These are phyloP conservation scores for Celastrina argiolus DNA, from an alignment of 2,888 invertebrate species.

Conservation along the genomic window DNA sequence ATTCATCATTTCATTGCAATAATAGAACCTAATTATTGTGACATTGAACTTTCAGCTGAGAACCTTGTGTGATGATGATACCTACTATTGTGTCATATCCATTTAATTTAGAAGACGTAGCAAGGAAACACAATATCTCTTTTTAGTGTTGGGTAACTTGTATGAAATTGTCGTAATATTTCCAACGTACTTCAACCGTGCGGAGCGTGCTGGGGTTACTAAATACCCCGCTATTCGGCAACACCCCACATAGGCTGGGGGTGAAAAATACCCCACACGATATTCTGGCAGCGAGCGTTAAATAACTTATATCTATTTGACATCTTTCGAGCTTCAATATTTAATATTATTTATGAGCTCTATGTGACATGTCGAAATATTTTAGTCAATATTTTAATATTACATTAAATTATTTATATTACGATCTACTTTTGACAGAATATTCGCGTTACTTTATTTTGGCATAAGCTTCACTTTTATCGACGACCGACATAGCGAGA, in stretches of 20 bases:
- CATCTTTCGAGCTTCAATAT: neutral
- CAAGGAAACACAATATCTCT: neutral
- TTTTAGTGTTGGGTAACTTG: neutral
- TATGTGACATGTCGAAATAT: neutral
- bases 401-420: neutral
- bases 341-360: neutral
- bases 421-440: neutral
- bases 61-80: too few species aligned
- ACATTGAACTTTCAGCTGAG: too few species aligned
- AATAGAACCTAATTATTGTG: too few species aligned
- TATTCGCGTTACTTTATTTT: neutral
- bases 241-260: too few species aligned
- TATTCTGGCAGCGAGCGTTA: neutral
- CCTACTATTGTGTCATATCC: too few species aligned
- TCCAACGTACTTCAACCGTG: neutral
- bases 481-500: too few species aligned
- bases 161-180: neutral
- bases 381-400: neutral
- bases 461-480: neutral
- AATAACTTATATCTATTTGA: neutral
- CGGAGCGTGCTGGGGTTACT: neutral
- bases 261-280: neutral
- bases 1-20: too few species aligned
- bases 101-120: neutral
- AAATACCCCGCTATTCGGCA: neutral